A percentile compares a stretch with the other conserved stretches of the same genome.
Evolutionary conservation across 1,140 invertebrate species (phyloP).

Genomic region (Sitophilus oryzae): DNA sequence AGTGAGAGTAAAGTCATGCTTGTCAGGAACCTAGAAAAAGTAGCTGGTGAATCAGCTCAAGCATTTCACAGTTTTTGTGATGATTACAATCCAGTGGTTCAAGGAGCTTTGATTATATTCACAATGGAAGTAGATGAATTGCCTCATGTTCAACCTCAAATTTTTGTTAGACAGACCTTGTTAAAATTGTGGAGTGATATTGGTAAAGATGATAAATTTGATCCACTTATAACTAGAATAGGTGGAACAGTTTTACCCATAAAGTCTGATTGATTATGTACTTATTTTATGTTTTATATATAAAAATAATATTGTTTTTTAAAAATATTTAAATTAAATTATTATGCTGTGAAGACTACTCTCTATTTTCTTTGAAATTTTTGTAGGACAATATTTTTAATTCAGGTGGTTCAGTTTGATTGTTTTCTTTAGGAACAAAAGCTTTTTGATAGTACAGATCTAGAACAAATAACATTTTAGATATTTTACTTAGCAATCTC

Average conservation of each 20-base stretch:
- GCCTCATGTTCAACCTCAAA: constrained; percentile 10
- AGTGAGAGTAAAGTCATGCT: constrained; percentile 40
- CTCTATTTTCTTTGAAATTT: no score
- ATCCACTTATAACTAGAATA: constrained; percentile 37
- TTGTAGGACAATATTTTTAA: no score
- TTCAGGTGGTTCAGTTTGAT: no score
- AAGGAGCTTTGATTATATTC: constrained; percentile 48
- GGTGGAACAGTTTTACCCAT: constrained; percentile 29
- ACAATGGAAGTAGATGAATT: constrained; percentile 42
- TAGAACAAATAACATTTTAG: no score
- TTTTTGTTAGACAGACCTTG: constrained; percentile 26
- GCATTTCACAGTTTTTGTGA: constrained; percentile 53
- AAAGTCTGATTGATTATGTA: constrained; percentile 7
- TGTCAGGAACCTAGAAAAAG: constrained; percentile 45
- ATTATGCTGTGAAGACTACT: no score
- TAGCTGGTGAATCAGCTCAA: constrained; percentile 46
- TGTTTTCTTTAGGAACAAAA: no score
- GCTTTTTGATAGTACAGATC: no score
- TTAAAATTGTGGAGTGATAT: constrained; percentile 31
- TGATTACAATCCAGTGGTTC: constrained; percentile 47
- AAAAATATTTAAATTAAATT: background rate
- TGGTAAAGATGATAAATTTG: constrained; percentile 30
- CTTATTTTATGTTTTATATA: background rate
- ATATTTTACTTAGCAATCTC: no score
- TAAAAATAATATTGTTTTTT: background rate